Evolutionary conservation across 1,140 invertebrate genomes (phyloP).

Genomic region (Archivesica marissinica): DNA sequence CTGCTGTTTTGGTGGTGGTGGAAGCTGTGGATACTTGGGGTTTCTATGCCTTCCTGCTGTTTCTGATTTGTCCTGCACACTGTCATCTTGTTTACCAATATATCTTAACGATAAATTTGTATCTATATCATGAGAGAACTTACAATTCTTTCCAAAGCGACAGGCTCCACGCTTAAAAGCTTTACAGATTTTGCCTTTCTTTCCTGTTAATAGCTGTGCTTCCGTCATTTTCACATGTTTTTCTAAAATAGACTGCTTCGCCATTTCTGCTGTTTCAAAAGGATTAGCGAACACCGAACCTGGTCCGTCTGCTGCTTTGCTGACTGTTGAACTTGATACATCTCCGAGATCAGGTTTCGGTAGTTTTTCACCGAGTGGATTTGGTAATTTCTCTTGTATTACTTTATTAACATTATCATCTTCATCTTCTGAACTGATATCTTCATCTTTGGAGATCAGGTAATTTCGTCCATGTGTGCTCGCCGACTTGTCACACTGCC

Average conservation of each 20-base stretch:
- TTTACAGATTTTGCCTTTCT: constrained; percentile 94
- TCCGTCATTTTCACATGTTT: constrained; percentile 96
- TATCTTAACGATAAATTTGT: constrained; percentile 45
- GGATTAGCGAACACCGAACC: constrained; percentile 94
- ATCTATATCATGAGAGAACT: constrained; percentile 92
- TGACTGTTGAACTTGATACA: not conserved
- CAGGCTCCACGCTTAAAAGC: constrained; percentile 96
- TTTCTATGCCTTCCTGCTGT: constrained; percentile 84
- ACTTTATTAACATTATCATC: constrained; percentile 15
- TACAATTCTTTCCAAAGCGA: constrained; percentile 95
- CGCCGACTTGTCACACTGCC: constrained; percentile 18
- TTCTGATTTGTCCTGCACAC: not conserved
- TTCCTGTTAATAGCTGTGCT: constrained; percentile 89
- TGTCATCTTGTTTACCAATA: constrained; percentile 36
- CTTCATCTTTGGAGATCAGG: constrained; percentile 63
- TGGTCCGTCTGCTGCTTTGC: constrained; percentile 5
- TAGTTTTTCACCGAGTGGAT: constrained; percentile 68
- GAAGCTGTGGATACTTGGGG: constrained; percentile 76
- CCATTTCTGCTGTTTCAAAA: constrained; percentile 94
- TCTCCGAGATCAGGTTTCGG: constrained; percentile 55
- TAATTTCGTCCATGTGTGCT: constrained; percentile 55
- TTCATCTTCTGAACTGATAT: constrained; percentile 78
- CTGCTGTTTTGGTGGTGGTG: constrained; percentile 28
- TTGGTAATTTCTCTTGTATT: constrained; percentile 71
- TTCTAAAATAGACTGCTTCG: constrained; percentile 93